phyloP scores from a whole-genome alignment of 1,140 invertebrate species.

The Drosophila parvula region DNA sequence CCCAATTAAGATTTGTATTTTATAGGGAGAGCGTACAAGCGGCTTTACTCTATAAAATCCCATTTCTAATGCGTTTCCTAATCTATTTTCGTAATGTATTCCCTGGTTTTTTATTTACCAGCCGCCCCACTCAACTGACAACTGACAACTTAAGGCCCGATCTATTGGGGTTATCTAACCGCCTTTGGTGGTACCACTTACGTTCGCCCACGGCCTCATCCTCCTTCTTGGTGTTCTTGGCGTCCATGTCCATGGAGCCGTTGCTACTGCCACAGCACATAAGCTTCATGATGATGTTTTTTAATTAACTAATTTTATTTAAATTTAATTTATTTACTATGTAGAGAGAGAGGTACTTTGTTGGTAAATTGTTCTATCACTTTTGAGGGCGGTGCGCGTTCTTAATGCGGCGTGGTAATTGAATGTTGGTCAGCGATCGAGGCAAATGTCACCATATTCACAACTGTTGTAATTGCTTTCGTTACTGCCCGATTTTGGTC shows the following conservation, averaged over 20 bases:
- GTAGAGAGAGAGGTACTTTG: background rate
- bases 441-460: constrained; percentile 59
- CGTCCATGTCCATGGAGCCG: constrained; percentile 37
- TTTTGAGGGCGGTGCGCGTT: constrained; percentile 10
- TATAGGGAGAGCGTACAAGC: no score
- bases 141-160: constrained; percentile 16
- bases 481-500: constrained; percentile 24
- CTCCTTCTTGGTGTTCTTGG: constrained; percentile 36
- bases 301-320: background rate
- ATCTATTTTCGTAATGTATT: constrained; percentile 9
- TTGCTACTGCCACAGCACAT: constrained; percentile 40
- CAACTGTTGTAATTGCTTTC: constrained; percentile 38
- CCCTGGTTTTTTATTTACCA: background rate
- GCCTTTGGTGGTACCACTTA: constrained; percentile 29
- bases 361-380: constrained; percentile 7
- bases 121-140: background rate
- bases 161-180: constrained; percentile 23
- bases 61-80: background rate
- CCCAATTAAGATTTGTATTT: background rate
- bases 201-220: constrained; percentile 44
- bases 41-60: background rate
- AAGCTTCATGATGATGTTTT: constrained; percentile 33
- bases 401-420: constrained; percentile 64
- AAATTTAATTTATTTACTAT: background rate
- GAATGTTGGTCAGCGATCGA: constrained; percentile 28